Percentiles rank a stretch among this genome's conserved stretches.
These are phyloP conservation scores for Protobothrops flavoviridis DNA, from an alignment of 2,113 vertebrate genomes.

Conservation along the genomic window DNA sequence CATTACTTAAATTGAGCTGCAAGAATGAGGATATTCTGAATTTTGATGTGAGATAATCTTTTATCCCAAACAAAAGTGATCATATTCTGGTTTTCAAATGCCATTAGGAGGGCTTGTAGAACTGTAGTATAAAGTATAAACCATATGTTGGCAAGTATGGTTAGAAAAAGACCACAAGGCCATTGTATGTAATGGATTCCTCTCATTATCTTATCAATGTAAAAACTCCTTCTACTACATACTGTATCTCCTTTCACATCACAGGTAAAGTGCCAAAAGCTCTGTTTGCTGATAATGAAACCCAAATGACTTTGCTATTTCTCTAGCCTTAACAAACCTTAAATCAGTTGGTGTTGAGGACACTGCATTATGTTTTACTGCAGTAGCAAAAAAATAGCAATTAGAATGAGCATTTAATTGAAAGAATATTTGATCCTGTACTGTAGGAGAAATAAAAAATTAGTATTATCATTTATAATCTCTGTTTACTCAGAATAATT, in stretches of 20 bases:
- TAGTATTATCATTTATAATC: neutral
- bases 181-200: neutral
- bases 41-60: neutral
- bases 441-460: neutral
- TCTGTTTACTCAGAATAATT: neutral
- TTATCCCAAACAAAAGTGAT: neutral
- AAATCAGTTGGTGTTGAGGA: neutral
- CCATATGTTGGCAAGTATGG: neutral
- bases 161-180: neutral
- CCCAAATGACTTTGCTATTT: neutral
- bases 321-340: neutral
- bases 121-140: neutral
- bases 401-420: neutral
- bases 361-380: neutral
- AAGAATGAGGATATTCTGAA: constrained; percentile 11
- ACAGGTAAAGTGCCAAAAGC: neutral
- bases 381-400: neutral
- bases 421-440: neutral
- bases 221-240: neutral
- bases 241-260: neutral
- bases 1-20: constrained; percentile 2
- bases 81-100: neutral
- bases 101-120: neutral
- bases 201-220: neutral
- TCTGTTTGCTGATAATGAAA: neutral